Percentiles rank a stretch among this genome's conserved stretches.
phyloP scores from a whole-genome alignment of 2,113 vertebrate species.

The Pteronura brasiliensis region DNA sequence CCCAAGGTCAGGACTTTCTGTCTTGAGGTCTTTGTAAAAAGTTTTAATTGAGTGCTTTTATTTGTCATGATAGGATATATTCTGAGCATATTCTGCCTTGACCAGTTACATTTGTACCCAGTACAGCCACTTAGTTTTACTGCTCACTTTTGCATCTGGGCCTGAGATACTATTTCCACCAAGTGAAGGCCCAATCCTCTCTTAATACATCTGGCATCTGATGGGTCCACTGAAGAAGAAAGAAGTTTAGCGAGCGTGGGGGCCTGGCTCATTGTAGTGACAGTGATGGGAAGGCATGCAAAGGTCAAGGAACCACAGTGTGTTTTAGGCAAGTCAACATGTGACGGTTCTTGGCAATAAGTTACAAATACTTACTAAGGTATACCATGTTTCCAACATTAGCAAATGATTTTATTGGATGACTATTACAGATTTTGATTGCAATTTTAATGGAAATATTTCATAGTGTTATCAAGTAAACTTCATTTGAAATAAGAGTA shows the following conservation, averaged over 20 bases:
- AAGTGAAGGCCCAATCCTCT: not conserved
- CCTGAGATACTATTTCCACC: not conserved
- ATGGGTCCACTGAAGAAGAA: not conserved
- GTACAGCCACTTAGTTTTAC: not conserved
- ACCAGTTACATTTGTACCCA: not conserved
- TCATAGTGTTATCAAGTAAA: not conserved
- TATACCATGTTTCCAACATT: not conserved
- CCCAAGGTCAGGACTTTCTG: not conserved
- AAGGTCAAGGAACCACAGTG: not conserved
- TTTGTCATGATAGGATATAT: not conserved
- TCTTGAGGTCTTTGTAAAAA: not conserved
- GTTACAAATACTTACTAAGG: not conserved
- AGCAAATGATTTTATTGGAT: not conserved
- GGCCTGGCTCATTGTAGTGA: not conserved
- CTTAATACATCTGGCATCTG: not conserved
- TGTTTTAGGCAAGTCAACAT: not conserved
- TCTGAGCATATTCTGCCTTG: not conserved
- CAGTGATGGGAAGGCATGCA: not conserved
- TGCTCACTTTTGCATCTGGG: not conserved
- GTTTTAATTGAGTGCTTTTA: not conserved
- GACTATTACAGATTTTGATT: not conserved
- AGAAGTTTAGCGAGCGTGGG: not conserved
- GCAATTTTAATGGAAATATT: not conserved
- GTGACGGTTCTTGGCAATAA: not conserved
- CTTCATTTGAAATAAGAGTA: not conserved